Evolutionary conservation across 2,888 invertebrate genomes (phyloP).

Genomic region (Falcaria lacertinaria): DNA sequence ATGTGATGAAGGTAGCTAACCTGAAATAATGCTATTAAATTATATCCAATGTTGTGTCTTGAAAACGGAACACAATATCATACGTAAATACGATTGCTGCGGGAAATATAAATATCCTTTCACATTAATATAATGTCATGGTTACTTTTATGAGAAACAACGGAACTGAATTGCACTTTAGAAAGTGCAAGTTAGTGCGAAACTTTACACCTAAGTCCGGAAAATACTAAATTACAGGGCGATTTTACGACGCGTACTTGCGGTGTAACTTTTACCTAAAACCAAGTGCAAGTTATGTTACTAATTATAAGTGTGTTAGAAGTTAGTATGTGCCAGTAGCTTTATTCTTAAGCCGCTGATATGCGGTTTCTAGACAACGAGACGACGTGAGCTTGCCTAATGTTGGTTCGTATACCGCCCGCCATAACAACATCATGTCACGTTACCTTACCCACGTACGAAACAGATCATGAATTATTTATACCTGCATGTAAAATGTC

Average conservation of each 20-base stretch:
- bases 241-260: conserved; percentile 35
- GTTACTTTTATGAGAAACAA: background rate
- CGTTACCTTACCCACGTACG: background rate
- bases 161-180: background rate
- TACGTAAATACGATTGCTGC: no score
- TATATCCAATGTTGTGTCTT: no score
- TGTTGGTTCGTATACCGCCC: conserved; percentile 2
- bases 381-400: conserved; percentile 7
- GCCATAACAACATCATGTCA: conserved; percentile 8
- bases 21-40: no score
- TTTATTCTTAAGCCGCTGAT: conserved; percentile 52
- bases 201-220: conserved; percentile 18
- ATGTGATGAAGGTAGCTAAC: no score
- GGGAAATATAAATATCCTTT: no score
- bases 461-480: conserved; percentile 1
- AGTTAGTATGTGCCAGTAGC: conserved; percentile 50
- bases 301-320: no score
- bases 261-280: conserved; percentile 54
- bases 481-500: background rate
- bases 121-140: no score
- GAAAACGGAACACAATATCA: no score
- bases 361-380: conserved; percentile 45
- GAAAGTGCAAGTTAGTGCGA: conserved; percentile 9
- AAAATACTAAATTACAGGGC: conserved; percentile 32
- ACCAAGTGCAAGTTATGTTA: no score